phyloP scores from a whole-genome alignment of 2,113 vertebrate genomes.

The Recurvirostra avosetta region DNA sequence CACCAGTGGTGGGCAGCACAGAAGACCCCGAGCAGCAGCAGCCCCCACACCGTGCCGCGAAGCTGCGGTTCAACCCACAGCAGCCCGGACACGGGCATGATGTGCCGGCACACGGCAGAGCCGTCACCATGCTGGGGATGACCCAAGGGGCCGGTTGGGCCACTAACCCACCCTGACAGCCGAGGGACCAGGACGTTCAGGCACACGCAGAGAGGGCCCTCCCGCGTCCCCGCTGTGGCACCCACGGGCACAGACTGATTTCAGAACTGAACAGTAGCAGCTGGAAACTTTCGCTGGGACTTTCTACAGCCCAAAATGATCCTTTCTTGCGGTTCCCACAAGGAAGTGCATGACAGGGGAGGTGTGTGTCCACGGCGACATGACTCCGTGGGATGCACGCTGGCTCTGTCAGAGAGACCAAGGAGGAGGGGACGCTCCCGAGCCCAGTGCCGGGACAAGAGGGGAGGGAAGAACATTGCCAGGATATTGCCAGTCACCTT shows the following conservation, averaged over 20 bases:
- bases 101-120: neutral
- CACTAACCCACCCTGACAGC: too few species aligned
- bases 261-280: neutral
- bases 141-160: neutral
- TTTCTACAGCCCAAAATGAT: neutral
- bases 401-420: neutral
- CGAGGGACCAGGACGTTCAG: accelerated
- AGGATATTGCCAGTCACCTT: neutral
- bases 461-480: neutral
- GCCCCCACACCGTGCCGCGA: neutral
- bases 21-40: neutral
- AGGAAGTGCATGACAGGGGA: accelerated
- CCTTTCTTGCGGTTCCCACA: neutral
- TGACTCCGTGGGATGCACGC: accelerated
- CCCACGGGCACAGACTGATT: accelerated
- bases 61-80: too few species aligned
- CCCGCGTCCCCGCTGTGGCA: accelerated
- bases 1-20: neutral
- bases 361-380: accelerated
- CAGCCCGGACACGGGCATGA: accelerated
- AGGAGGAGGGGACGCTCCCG: neutral
- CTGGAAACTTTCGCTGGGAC: neutral
- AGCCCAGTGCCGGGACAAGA: neutral
- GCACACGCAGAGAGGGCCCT: neutral
- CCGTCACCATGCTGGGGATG: neutral